These are phyloP conservation scores for Muscicapa comitata DNA, from an alignment of 2,797 vertebrate genomes.

Conservation along the genomic window DNA sequence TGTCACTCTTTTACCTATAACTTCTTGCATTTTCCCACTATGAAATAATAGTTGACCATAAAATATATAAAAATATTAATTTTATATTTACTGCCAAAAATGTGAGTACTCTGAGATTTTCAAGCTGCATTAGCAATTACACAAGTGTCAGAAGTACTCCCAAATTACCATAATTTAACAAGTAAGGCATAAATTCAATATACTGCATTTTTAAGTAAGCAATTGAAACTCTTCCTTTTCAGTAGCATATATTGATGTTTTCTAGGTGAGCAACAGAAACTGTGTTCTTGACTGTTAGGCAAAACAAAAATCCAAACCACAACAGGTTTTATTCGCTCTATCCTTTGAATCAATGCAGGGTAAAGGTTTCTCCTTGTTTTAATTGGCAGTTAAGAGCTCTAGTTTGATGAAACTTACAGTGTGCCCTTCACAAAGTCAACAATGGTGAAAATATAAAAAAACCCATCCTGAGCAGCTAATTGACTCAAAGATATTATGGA, in stretches of 20 bases:
- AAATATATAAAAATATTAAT: not conserved
- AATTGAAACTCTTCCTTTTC: not conserved
- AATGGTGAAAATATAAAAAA: not conserved
- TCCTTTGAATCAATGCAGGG: not conserved
- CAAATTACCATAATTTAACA: slow-evolving; percentile 39
- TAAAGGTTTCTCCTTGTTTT: slow-evolving; percentile 26
- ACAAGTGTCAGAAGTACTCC: not conserved
- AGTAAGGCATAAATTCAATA: slow-evolving; percentile 18
- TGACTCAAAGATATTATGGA: not conserved
- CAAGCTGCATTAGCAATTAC: not conserved
- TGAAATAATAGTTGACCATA: not conserved
- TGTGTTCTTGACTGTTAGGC: not conserved
- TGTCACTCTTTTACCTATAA: not conserved
- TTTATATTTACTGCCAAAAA: not conserved
- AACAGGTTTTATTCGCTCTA: not conserved
- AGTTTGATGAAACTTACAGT: not conserved
- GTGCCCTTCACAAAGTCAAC: not conserved
- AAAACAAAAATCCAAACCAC: not conserved
- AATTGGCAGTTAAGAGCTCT: slow-evolving; percentile 29
- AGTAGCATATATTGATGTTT: not conserved
- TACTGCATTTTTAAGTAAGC: slow-evolving; percentile 9
- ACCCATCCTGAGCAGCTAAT: not conserved
- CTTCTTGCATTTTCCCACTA: not conserved
- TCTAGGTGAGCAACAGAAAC: not conserved
- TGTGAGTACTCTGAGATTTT: not conserved